phyloP scores from a whole-genome alignment of 2,888 invertebrate species.

The Callyntrura guangdongensis region DNA sequence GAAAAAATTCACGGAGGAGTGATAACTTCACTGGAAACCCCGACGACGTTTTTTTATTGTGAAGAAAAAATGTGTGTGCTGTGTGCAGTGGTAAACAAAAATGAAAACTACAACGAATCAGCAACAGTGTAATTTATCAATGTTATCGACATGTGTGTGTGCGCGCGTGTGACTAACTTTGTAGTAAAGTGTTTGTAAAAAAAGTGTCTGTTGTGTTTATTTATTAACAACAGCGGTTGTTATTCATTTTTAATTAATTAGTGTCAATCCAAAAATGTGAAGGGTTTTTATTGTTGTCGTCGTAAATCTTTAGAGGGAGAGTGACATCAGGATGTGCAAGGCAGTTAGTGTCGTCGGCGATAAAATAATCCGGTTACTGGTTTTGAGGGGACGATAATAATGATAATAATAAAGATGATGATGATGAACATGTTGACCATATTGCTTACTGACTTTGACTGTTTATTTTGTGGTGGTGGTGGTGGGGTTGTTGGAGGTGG shows the following conservation, averaged over 20 bases:
- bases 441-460: not conserved
- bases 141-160: not conserved
- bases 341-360: not conserved
- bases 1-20: constrained; percentile 28
- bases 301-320: constrained; percentile 26
- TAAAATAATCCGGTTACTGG: constrained; percentile 48
- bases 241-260: constrained; percentile 41
- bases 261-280: constrained; percentile 36
- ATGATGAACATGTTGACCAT: not conserved
- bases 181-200: not conserved
- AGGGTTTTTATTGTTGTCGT: constrained; percentile 15
- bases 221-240: constrained; percentile 6
- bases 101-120: not conserved
- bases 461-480: not conserved
- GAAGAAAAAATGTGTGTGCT: not conserved
- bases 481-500: not conserved
- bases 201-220: not conserved
- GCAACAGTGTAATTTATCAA: constrained; percentile 8
- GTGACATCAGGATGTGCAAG: constrained; percentile 34
- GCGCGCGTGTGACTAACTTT: not conserved
- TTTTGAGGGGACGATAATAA: constrained; percentile 4
- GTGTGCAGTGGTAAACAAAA: not conserved
- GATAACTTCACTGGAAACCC: constrained; percentile 19
- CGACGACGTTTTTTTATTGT: not conserved
- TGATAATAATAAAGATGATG: constrained; percentile 3